These are phyloP conservation scores for Drosophila oshimai DNA, from an alignment of 1,140 invertebrate genomes.

Conservation along the genomic window DNA sequence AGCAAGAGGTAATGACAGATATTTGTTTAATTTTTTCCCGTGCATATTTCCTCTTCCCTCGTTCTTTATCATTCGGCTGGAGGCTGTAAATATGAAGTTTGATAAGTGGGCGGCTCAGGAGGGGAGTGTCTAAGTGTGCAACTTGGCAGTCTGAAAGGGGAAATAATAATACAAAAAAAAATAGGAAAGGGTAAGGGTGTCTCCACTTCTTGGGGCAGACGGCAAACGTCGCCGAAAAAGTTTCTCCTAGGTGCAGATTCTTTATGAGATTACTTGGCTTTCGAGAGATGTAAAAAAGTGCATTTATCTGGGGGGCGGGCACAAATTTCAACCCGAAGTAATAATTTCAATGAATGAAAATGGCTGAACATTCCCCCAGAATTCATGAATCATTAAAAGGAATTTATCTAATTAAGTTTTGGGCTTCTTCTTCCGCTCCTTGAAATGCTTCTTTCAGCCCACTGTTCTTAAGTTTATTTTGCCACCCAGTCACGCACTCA, in stretches of 20 bases:
- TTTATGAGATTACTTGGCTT: conserved; percentile 52
- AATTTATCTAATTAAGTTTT: conserved; percentile 38
- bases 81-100: conserved; percentile 77
- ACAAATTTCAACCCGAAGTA: background rate
- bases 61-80: background rate
- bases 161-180: background rate
- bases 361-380: conserved; percentile 21
- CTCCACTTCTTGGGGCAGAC: conserved; percentile 48
- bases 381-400: conserved; percentile 30
- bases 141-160: background rate
- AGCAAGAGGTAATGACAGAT: background rate
- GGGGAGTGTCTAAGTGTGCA: conserved; percentile 18
- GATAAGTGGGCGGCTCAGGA: conserved; percentile 57
- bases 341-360: conserved; percentile 26
- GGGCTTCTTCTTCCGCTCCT: background rate
- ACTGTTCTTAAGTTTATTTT: conserved; percentile 23
- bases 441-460: background rate
- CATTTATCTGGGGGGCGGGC: background rate
- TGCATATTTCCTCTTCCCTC: conserved; percentile 1
- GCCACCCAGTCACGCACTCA: conserved; percentile 21
- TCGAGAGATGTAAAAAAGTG: conserved; percentile 13
- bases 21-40: background rate
- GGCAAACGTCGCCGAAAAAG: conserved; percentile 69
- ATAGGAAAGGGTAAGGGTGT: background rate
- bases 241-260: conserved; percentile 56